Evolutionary conservation across 1,140 invertebrate species (phyloP).

Genomic region (Zaprionus vittiger): DNA sequence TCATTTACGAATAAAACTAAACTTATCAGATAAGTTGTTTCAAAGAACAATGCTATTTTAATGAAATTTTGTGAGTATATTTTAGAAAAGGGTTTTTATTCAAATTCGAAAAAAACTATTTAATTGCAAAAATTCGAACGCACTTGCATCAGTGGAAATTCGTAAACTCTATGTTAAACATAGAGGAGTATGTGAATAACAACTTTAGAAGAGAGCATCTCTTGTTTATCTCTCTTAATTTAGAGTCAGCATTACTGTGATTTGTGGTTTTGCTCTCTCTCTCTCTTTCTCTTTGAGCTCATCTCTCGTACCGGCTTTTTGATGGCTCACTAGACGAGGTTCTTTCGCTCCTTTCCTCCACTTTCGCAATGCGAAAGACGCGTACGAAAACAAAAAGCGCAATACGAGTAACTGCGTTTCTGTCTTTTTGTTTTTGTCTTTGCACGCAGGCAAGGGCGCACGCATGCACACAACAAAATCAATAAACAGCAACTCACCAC

Average conservation of each 20-base stretch:
- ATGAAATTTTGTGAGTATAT: no score
- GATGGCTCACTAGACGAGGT: not conserved
- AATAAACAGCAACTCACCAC: slow-evolving; percentile 70
- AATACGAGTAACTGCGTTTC: slow-evolving; percentile 47
- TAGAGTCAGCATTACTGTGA: not conserved
- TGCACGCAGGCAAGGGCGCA: slow-evolving; percentile 11
- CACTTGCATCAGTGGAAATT: no score
- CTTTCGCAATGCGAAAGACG: slow-evolving; percentile 7
- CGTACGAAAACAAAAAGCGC: slow-evolving; percentile 50
- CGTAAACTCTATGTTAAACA: no score
- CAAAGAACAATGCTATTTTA: not conserved
- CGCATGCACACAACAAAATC: slow-evolving; percentile 58
- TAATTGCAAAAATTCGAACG: no score
- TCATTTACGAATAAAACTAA: slow-evolving; percentile 6
- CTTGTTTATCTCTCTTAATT: not conserved
- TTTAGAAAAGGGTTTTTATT: no score
- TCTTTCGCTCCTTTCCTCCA: not conserved
- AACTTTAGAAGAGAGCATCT: not conserved
- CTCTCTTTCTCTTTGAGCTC: not conserved
- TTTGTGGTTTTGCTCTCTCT: slow-evolving; percentile 15
- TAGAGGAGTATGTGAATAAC: not conserved
- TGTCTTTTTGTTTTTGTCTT: slow-evolving; percentile 54
- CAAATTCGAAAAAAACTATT: no score
- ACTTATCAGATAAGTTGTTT: slow-evolving; percentile 26
- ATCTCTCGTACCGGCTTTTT: slow-evolving; percentile 65